Conservation (phyloP, 53 echinoderm and acorn worm genomes). For the Temnopleurus reevesii region DNA sequence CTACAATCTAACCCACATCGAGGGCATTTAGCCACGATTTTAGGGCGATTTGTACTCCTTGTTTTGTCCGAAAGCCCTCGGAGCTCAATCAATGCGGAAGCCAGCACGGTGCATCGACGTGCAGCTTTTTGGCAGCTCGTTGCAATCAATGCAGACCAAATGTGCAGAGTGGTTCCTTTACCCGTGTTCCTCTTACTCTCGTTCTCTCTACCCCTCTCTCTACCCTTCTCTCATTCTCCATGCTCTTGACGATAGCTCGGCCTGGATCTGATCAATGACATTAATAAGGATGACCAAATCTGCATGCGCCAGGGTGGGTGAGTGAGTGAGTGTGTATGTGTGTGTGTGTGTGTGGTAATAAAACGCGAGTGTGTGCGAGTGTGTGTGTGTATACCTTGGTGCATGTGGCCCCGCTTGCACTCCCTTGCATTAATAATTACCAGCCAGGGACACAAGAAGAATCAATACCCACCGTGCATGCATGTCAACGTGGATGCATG, state of each 20-base stretch:
- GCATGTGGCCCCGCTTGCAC: constrained; percentile 30
- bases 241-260: constrained; percentile 6
- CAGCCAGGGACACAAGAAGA: constrained; percentile 23
- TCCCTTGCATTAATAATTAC: constrained; percentile 53
- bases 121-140: constrained; percentile 10
- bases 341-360: background rate
- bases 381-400: background rate
- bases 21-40: background rate
- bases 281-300: constrained; percentile 43
- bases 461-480: constrained; percentile 32
- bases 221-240: background rate
- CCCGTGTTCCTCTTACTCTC: background rate
- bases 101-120: background rate
- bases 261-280: constrained; percentile 55
- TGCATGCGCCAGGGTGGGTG: background rate
- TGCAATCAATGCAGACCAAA: constrained; percentile 36
- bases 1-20: constrained; percentile 25
- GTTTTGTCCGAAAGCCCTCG: background rate
- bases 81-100: no score
- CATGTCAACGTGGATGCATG: background rate
- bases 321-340: background rate
- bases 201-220: background rate
- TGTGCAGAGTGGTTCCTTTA: background rate
- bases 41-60: constrained; percentile 44
- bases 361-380: background rate